Evolutionary conservation across 1,140 invertebrate genomes (phyloP), one percentile per base, ranked within the genome.

Genomic region (Hypothenemus hampei): DNA sequence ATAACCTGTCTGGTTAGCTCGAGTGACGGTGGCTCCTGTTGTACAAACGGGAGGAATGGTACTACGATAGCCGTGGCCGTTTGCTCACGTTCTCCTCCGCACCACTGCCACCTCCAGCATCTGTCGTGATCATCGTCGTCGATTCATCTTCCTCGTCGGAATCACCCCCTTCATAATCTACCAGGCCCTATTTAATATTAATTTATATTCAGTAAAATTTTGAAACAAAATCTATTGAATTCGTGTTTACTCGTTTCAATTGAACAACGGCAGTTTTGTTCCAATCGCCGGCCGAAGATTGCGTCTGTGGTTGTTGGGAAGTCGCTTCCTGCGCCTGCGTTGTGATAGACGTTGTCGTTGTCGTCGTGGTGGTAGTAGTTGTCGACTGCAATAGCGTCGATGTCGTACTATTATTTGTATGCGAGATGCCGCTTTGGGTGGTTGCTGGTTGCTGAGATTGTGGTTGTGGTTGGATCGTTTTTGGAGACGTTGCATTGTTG

Each of bases 91-190:
- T 77, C n/a, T 59, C 61, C 3, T 21, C 33, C 5, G 44, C 36
- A 11, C 50, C 40, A n/a, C 54, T 46, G n/a, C 56, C 48, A 2
- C 53, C 45, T 23, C 54, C 54, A 6, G 33, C 26, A 21, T 69
- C 73, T 18, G 82, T 79, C 19, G 82, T 80, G n/a, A n/a, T n/a
- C n/a, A n/a, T n/a, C n/a, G n/a, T n/a, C n/a, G n/a, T n/a, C n/a
- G n/a, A n/a, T 20, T 82, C 83, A 35, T 90, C 87, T 52, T 92
- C 88, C 45, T 94, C 92, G 60, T 96, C 93, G 63, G 95, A 93
- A 64, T 95, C 92, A 0, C 96, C 93, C 49, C 91, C 93, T 68
- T 96, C 93, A 71, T 97, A 97, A 71, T 97, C 93, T 19, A 96
- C 93, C 58, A 97, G 80, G 62, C 91, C 91, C 90, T 93, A 43